These are phyloP conservation scores for Poecilus cupreus DNA, from an alignment of 2,888 invertebrate genomes.

Conservation along the genomic window DNA sequence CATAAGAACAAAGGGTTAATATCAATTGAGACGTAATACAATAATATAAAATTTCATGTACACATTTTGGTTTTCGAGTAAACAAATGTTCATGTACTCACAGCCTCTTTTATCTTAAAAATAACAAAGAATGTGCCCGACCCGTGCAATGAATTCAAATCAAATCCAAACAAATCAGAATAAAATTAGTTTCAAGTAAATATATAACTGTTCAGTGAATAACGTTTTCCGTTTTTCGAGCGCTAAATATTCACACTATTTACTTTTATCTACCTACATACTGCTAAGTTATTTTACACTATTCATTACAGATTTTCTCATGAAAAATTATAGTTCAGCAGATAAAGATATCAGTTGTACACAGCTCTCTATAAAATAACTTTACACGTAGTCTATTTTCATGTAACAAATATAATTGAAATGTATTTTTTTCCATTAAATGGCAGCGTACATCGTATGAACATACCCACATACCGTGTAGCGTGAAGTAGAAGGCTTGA, in stretches of 20 bases:
- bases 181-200: neutral
- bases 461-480: constrained; percentile 23
- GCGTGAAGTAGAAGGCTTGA: constrained; percentile 24
- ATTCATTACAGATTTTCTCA: constrained; percentile 40
- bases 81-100: constrained; percentile 46
- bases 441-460: constrained; percentile 35
- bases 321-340: constrained; percentile 48
- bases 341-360: constrained; percentile 41
- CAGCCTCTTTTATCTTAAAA: constrained; percentile 48
- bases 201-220: constrained; percentile 14
- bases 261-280: constrained; percentile 12
- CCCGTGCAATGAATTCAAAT: constrained; percentile 24
- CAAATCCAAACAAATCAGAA: constrained; percentile 21
- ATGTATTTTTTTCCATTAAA: constrained; percentile 41
- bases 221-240: constrained; percentile 31
- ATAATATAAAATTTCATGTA: constrained; percentile 33
- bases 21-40: constrained; percentile 5
- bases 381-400: constrained; percentile 39
- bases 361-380: constrained; percentile 46
- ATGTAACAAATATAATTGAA: constrained; percentile 49
- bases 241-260: constrained; percentile 44
- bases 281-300: constrained; percentile 41
- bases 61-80: constrained; percentile 41
- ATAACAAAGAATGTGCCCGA: constrained; percentile 40
- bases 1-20: constrained; percentile 10